Conservation (phyloP, 2,113 vertebrate genomes). For the Saimiri boliviensis region DNA sequence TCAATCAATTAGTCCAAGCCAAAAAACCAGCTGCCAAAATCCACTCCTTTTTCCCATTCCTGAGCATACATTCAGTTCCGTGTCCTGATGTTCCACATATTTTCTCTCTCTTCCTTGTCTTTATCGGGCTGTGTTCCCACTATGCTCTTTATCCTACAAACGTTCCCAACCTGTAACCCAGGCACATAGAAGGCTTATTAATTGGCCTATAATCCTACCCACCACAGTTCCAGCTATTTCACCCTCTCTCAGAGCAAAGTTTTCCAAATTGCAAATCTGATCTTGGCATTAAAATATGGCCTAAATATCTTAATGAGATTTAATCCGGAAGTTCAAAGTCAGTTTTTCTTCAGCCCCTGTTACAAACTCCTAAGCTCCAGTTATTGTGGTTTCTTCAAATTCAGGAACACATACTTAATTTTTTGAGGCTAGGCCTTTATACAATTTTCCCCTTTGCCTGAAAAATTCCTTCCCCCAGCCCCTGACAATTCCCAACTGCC, state of each 20-base stretch:
- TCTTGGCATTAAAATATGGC: background rate
- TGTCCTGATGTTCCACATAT: accelerated
- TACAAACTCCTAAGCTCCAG: background rate
- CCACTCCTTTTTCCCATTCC: no score
- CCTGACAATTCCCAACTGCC: accelerated
- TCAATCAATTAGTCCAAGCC: background rate
- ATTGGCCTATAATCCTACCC: no score
- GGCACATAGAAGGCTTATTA: background rate
- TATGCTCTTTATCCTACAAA: no score
- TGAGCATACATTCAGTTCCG: no score
- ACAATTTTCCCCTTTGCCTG: background rate
- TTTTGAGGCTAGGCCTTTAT: background rate
- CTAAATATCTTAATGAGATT: background rate
- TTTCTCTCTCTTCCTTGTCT: background rate
- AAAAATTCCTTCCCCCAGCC: background rate
- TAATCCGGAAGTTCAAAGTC: background rate
- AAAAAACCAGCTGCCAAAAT: accelerated
- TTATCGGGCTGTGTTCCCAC: no score
- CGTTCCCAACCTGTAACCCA: background rate
- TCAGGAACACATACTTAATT: background rate
- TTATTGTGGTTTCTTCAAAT: background rate
- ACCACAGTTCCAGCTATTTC: background rate
- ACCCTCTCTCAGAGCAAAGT: no score
- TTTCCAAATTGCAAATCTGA: no score
- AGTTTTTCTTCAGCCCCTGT: background rate